Percentiles rank a stretch among this genome's conserved stretches.
Evolutionary conservation across 2,113 vertebrate genomes (phyloP).

Genomic region (Leucopsar rothschildi): DNA sequence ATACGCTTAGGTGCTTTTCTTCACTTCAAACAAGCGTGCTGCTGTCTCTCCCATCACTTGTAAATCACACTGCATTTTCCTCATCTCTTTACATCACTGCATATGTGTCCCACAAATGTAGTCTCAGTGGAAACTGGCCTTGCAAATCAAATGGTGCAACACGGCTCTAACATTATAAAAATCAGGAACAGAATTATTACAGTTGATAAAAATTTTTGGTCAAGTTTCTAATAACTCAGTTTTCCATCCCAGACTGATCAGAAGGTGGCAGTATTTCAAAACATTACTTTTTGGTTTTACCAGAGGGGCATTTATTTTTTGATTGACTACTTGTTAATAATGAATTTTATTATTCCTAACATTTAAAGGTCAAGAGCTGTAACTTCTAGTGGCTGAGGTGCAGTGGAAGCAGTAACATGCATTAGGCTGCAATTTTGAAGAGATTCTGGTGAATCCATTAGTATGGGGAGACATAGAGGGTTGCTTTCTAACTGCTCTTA

Average conservation of each 20-base stretch:
- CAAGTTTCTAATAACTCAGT: not conserved
- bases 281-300: not conserved
- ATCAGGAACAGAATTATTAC: not conserved
- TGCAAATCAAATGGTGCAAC: not conserved
- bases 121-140: not conserved
- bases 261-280: conserved; percentile 60
- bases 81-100: not conserved
- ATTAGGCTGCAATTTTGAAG: not conserved
- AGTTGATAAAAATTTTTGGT: not conserved
- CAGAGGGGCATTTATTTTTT: conserved; percentile 38
- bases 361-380: not conserved
- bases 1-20: not conserved
- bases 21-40: not conserved
- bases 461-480: not conserved
- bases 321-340: conserved; percentile 20
- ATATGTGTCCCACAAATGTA: not conserved
- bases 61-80: not conserved
- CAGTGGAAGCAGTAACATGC: not conserved
- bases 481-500: not conserved
- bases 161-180: not conserved
- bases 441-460: not conserved
- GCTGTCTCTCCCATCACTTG: not conserved
- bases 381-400: not conserved
- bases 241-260: not conserved
- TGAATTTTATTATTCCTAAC: conserved; percentile 10